Evolutionary conservation across 2,888 invertebrate species (phyloP), one percentile per base, ranked within the genome.

Genomic region (Phengaris arion): DNA sequence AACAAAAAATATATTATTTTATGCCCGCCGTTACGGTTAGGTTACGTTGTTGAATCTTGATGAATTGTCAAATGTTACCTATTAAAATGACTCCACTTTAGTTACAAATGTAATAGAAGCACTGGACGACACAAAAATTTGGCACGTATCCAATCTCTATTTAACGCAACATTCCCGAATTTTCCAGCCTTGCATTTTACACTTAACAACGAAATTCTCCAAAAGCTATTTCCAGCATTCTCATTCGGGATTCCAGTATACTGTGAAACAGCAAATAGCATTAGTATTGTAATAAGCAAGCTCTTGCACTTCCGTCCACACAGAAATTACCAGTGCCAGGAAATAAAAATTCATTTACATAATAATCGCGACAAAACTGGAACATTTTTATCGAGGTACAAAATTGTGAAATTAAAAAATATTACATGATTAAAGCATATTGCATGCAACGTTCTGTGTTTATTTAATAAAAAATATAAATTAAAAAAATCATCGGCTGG

Each of bases 271-370:
- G 70, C 15, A 70, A 70, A 70, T 70, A 51, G 15, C 70, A 70
- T 70, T 51, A 70, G 48, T 51, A 51, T 70, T 51, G 64, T 64
- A 64, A 64, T 70, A 52, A 72, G 72, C 72, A 72, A 72, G 70
- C 15, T 51, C 51, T 70, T 15, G 70, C 54, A 72, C 72, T 72
- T 72, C 52, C 51, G 51, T 15, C 69, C n/a, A 52, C 35, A 13
- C 6, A 35, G 22, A 35, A 72, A 72, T 72, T 72, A 72, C 13
- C 52, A 72, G 13, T 45, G 68, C 68, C 52, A 13, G 13, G 69
- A 48, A 69, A 69, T n/a, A n/a, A n/a, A 69, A 69, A 48, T 45
- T 48, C 9, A 48, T 69, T 69, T 69, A 48, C 48, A 48, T 69
- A 69, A 64, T 64, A 64, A 64, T 64, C 64, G 13, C 35, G 64